Conservation (phyloP, 2,888 invertebrate genomes). For the Orthosia incerta region DNA sequence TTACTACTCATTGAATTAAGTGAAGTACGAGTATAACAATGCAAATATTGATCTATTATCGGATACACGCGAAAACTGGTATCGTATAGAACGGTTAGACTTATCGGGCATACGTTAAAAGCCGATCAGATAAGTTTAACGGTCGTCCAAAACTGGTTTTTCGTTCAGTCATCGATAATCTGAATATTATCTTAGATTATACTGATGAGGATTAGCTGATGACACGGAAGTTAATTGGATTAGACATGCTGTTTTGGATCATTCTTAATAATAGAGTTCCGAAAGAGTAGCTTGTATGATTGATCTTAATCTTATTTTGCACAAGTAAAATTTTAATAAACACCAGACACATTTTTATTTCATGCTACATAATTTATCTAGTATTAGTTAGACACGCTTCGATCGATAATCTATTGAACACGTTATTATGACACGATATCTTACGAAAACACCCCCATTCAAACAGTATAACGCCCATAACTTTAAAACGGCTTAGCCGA, state of each 20-base stretch:
- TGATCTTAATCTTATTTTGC: background rate
- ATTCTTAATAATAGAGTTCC: slow-evolving; percentile 1
- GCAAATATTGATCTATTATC: slow-evolving; percentile 78
- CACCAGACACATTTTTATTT: too few species aligned
- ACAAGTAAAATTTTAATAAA: too few species aligned
- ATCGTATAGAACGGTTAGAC: slow-evolving; percentile 71
- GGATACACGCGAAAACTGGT: slow-evolving; percentile 73
- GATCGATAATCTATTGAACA: too few species aligned
- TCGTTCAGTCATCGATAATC: slow-evolving; percentile 66
- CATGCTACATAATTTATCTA: too few species aligned
- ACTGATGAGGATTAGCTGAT: slow-evolving; percentile 56
- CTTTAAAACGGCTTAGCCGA: too few species aligned
- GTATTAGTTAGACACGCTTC: too few species aligned
- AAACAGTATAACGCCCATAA: too few species aligned
- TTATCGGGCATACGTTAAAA: slow-evolving; percentile 77
- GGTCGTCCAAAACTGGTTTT: slow-evolving; percentile 81
- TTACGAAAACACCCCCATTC: too few species aligned
- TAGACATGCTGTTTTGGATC: background rate
- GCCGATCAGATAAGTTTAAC: slow-evolving; percentile 82
- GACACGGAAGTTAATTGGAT: slow-evolving; percentile 37
- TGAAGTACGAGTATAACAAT: slow-evolving; percentile 49
- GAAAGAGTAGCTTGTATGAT: background rate
- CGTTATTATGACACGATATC: too few species aligned
- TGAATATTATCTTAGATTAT: slow-evolving; percentile 55
- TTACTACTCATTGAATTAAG: slow-evolving; percentile 34